These are phyloP conservation scores for Eucidaris tribuloides DNA, from an alignment of 35 echinoderm and acorn worm species.

Conservation along the genomic window DNA sequence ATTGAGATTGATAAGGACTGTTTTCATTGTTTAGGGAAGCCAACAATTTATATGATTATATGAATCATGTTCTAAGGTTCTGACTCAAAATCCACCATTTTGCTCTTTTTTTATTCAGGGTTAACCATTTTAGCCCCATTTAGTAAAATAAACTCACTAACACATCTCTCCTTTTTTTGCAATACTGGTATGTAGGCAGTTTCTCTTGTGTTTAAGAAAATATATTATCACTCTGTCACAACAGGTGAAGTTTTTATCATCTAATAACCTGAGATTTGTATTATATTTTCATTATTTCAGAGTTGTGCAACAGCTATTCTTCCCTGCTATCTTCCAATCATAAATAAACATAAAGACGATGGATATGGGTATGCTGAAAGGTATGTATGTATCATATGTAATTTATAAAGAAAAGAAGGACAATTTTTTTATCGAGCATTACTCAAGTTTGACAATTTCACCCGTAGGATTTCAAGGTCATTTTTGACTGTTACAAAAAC, in stretches of 20 bases:
- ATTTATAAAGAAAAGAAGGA: neutral
- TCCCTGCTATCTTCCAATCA: constrained; percentile 70
- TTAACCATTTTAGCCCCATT: neutral
- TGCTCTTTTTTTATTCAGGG: no score
- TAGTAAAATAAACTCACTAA: neutral
- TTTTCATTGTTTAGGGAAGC: no score
- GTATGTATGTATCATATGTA: neutral
- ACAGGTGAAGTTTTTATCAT: neutral
- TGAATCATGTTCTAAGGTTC: no score
- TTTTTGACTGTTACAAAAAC: neutral
- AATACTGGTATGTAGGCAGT: neutral
- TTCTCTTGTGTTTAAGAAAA: neutral
- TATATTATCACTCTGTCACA: neutral
- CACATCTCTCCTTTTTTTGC: neutral
- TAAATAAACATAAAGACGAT: constrained; percentile 82
- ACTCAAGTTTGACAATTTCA: neutral
- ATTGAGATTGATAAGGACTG: no score
- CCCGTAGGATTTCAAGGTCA: no score
- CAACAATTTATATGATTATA: no score
- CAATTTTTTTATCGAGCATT: neutral
- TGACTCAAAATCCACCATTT: no score
- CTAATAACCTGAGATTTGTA: neutral
- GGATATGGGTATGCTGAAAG: constrained; percentile 81
- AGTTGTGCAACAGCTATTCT: constrained; percentile 82
- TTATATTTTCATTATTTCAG: constrained; percentile 36